Evolutionary conservation across 2,113 vertebrate genomes (phyloP), one percentile per base, ranked within the genome.

Genomic region (Myxocyprinus asiaticus): DNA sequence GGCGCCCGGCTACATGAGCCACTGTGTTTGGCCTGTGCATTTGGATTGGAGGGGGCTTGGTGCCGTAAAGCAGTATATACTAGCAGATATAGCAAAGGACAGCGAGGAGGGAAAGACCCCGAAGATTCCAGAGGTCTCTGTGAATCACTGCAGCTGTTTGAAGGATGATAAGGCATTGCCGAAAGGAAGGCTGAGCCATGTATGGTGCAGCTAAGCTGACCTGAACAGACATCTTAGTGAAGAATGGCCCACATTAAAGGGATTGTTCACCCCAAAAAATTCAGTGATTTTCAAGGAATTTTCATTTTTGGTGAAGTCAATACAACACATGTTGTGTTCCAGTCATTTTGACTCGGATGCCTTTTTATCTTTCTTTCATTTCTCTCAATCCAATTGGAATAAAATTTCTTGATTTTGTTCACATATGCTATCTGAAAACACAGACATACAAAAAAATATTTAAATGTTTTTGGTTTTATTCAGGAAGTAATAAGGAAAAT

Each of bases 71-170:
- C 43, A 71, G 64, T 4, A 17, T 22, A 9, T 7, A 33, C 33
- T 14, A 55, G 42, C 65, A 61, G 56, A 74, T 63, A 79, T 61
- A 69, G 15, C 53, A 69, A 44, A 67, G 59, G 55, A 71, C 73
- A 48, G 74, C 10, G 14, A 73, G 43, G 44, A 73, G 71, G 12
- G 15, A 66, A 63, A 62, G 58, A 33, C 33, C 67, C 58, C 63
- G 61, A 58, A 68, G 79, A 75, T 45, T 48, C 44, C 22, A 68
- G 47, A 68, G 70, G 56, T 68, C 75, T 78, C 58, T 45, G 50
- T 81, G 76, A 78, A 65, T 84, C 65, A 80, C 66, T 66, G 61
- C 47, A 2, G n/a, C 67, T 62, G 47, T 67, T 66, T 77, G 67
- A 76, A 50, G 77, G 48, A 65, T 71, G 67, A 80, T 65, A 66